Conservation (phyloP, 2,113 vertebrate genomes). For the Sapayoa aenigma region DNA sequence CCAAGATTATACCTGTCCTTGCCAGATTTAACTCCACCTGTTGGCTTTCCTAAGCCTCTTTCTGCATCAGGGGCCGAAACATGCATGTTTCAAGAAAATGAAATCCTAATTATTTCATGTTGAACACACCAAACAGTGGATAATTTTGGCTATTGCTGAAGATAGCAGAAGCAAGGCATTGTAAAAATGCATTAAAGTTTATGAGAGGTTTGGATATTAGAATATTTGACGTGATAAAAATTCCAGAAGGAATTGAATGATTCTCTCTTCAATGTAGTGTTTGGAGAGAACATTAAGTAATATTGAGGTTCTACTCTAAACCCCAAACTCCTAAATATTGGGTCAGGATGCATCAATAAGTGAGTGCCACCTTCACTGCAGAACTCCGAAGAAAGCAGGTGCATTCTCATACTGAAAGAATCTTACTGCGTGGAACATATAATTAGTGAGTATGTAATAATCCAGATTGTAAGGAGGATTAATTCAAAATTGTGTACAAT, state of each 20-base stretch:
- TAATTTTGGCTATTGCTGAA: neutral
- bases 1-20: neutral
- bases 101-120: neutral
- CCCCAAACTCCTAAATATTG: neutral
- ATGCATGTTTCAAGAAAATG: neutral
- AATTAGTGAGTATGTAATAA: neutral
- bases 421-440: neutral
- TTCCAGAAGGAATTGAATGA: neutral
- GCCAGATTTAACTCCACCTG: neutral
- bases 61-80: neutral
- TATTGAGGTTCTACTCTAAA: neutral
- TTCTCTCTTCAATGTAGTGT: neutral
- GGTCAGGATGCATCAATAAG: neutral
- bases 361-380: neutral
- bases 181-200: neutral
- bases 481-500: neutral
- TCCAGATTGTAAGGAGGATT: neutral
- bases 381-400: neutral
- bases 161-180: neutral
- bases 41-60: accelerated
- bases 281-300: neutral
- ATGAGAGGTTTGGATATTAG: neutral
- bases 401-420: accelerated
- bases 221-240: neutral
- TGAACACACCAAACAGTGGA: neutral